Base-by-base conservation (phyloP, 2,888 invertebrate genomes). In the Apantesis nais region DNA sequence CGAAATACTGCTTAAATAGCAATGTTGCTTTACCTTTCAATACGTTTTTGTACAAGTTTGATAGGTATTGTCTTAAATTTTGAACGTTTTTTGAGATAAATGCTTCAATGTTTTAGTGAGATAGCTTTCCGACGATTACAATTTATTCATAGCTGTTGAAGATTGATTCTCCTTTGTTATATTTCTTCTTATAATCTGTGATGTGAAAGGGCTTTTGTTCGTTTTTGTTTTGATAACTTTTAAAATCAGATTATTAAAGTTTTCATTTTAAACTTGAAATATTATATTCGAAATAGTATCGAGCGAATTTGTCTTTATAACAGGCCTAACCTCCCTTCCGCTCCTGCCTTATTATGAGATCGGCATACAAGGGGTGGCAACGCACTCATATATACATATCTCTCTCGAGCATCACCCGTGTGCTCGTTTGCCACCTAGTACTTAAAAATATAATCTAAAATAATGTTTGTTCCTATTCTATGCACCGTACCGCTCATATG, bases 21-120 rank as follows among this genome's bases (percentile, higher is more conserved):
- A 48, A 22, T 8, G 7, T 8, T 48, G 48, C 71, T 66, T 72
- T 72, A 48, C 52, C 48, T 29, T 44, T 22, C 22, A 41, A 71
- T 71, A 73, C 58, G 22, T 62, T 70, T 63, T 67, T 71, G 61
- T 70, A 65, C 19, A 58, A 62, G 29, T 64, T 66, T 71, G 61
- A 71, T 66, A 70, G 61, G 34, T 62, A 70, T 62, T 66, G 58
- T 62, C 16, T 62, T 62, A 11, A 55, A 48, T 29, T 25, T 60
- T 39, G 34, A 55, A 72, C 62, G 29, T 66, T 73, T 37, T 52
- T 62, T 52, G 11, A 58, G 62, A 31, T 41, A 48, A 58, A 48
- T 60, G n/a, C 69, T 64, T 62, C 39, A 29, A 31, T 48, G 0
- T 44, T 60, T 29, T 19, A 41, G 22, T 22, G 48, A 19, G 5